A percentile compares a stretch with the other conserved stretches of the same genome.
These are phyloP conservation scores for Ceratina calcarata DNA, from an alignment of 1,140 invertebrate genomes.

Conservation along the genomic window DNA sequence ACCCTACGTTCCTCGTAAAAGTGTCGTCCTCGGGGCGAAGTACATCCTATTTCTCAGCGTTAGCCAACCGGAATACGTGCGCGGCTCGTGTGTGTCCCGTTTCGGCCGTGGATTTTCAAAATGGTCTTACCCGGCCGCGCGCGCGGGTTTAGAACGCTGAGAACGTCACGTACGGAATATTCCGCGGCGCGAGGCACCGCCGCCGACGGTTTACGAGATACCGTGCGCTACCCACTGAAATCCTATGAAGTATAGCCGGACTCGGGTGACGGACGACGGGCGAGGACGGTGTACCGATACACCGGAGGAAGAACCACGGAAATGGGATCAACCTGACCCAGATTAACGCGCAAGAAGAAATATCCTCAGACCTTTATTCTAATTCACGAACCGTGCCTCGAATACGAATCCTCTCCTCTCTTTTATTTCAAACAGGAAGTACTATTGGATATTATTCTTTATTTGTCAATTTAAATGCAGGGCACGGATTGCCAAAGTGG, in stretches of 20 bases:
- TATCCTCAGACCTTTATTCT: neutral
- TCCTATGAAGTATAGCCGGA: constrained; percentile 46
- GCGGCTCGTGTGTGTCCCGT: constrained; percentile 24
- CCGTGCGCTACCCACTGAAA: constrained; percentile 43
- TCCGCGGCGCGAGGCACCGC: neutral
- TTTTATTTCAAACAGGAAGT: too few species aligned
- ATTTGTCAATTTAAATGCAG: too few species aligned
- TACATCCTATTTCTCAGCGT: constrained; percentile 58
- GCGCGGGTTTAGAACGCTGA: neutral
- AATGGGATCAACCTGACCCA: neutral
- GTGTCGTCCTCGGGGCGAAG: constrained; percentile 42
- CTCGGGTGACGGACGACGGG: constrained; percentile 41
- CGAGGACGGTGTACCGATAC: constrained; percentile 10
- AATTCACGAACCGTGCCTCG: too few species aligned
- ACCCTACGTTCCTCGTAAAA: constrained; percentile 52
- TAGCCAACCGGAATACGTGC: constrained; percentile 30
- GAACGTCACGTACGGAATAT: constrained; percentile 58
- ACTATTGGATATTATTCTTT: too few species aligned
- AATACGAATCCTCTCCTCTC: too few species aligned
- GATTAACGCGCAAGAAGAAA: constrained; percentile 21
- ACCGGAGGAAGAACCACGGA: neutral
- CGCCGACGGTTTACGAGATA: constrained; percentile 41
- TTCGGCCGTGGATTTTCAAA: constrained; percentile 60
- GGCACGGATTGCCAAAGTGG: too few species aligned
- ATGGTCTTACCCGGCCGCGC: constrained; percentile 24